Conservation (phyloP, 2,888 invertebrate genomes). For the Dendrolimus pini region DNA sequence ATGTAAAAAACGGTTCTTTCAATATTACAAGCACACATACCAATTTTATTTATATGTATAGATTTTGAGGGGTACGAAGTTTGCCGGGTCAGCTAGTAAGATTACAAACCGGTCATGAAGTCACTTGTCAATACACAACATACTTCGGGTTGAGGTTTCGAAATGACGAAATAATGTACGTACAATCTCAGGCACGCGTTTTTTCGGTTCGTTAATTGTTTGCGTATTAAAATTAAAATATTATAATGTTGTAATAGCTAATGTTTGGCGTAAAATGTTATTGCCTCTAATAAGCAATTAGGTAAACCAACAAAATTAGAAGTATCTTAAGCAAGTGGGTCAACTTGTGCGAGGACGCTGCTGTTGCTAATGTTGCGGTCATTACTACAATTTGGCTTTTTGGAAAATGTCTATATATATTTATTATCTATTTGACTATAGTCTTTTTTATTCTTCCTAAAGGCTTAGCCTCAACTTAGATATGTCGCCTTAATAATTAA, state of each 20-base stretch:
- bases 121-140: no score
- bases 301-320: slow-evolving; percentile 30
- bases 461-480: no score
- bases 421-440: no score
- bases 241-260: slow-evolving; percentile 6
- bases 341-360: slow-evolving; percentile 26
- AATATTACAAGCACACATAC: no score
- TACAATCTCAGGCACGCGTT: slow-evolving; percentile 4
- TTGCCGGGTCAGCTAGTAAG: no score
- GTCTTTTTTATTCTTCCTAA: background rate
- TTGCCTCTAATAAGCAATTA: slow-evolving; percentile 24
- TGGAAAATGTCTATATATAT: slow-evolving; percentile 2
- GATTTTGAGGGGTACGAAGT: no score
- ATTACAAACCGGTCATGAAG: no score
- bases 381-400: background rate
- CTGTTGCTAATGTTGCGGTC: slow-evolving; percentile 14
- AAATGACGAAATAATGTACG: no score
- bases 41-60: no score
- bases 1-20: no score
- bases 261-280: slow-evolving; percentile 6
- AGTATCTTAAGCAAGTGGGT: slow-evolving; percentile 35
- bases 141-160: no score
- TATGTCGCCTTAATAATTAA: no score
- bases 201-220: background rate
- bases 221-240: background rate